Conservation (phyloP, 2,888 invertebrate species). For the Synanthedon andrenaeformis region DNA sequence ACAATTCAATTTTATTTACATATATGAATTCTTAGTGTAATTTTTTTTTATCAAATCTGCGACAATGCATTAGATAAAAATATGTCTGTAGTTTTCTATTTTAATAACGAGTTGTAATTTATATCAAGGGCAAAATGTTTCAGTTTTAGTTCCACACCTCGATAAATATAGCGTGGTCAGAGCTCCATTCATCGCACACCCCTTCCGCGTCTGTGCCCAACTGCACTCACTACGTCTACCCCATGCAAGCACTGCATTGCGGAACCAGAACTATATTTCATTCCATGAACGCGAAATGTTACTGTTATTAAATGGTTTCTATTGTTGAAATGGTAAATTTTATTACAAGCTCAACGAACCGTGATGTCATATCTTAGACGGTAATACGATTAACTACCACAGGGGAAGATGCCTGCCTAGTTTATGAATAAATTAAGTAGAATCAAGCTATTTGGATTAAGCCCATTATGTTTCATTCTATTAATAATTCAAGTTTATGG, state of each 20-base stretch:
- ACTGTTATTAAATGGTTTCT: slow-evolving; percentile 37
- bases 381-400: neutral
- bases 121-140: neutral
- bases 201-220: neutral
- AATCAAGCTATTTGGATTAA: too few species aligned
- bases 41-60: too few species aligned
- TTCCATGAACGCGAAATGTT: slow-evolving; percentile 56
- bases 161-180: neutral
- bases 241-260: slow-evolving; percentile 65
- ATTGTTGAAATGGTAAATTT: slow-evolving; percentile 45
- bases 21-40: too few species aligned
- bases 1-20: too few species aligned
- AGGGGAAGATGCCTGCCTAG: neutral
- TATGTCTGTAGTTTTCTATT: too few species aligned
- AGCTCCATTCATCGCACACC: neutral
- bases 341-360: slow-evolving; percentile 48
- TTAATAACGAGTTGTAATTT: neutral
- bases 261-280: slow-evolving; percentile 60
- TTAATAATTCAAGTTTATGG: too few species aligned
- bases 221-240: slow-evolving; percentile 22
- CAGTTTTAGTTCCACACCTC: neutral
- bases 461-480: too few species aligned
- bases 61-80: too few species aligned
- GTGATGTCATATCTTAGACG: slow-evolving; percentile 21
- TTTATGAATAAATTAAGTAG: neutral